Conservation (phyloP, 1,140 invertebrate genomes). For the Steinernema khuongi region DNA sequence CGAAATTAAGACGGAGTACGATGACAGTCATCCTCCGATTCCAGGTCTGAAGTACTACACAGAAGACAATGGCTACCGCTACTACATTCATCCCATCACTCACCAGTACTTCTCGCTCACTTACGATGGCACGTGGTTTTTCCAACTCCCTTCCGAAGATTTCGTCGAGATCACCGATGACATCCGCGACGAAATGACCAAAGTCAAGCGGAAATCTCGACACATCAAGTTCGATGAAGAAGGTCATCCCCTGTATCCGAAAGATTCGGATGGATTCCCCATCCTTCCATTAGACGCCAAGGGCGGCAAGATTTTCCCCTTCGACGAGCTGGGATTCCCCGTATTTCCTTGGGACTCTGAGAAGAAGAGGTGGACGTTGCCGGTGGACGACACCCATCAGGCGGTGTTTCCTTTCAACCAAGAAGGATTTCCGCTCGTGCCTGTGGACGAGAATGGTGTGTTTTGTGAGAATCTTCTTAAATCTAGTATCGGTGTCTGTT, state of each 20-base stretch:
- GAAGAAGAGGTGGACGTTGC: conserved; percentile 35
- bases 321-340: conserved; percentile 34
- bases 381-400: conserved; percentile 41
- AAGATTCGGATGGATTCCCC: conserved; percentile 24
- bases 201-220: neutral
- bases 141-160: neutral
- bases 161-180: conserved; percentile 10
- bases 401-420: conserved; percentile 40
- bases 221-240: conserved; percentile 37
- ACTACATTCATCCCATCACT: conserved; percentile 34
- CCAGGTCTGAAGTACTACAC: conserved; percentile 21
- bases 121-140: neutral
- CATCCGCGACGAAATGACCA: conserved; percentile 18
- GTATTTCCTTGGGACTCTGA: conserved; percentile 38
- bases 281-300: conserved; percentile 36
- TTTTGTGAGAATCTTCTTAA: conserved; percentile 7
- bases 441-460: conserved; percentile 39
- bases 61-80: conserved; percentile 35
- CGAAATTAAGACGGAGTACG: neutral
- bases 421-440: conserved; percentile 39
- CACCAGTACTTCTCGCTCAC: conserved; percentile 21
- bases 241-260: conserved; percentile 38
- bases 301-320: conserved; percentile 37
- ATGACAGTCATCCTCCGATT: neutral
- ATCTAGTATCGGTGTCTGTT: conserved; percentile 18